Percentiles rank a stretch among this genome's conserved stretches.
Evolutionary conservation across 2,797 vertebrate genomes (phyloP).

Genomic region (Typhlichthys eigenmanni): DNA sequence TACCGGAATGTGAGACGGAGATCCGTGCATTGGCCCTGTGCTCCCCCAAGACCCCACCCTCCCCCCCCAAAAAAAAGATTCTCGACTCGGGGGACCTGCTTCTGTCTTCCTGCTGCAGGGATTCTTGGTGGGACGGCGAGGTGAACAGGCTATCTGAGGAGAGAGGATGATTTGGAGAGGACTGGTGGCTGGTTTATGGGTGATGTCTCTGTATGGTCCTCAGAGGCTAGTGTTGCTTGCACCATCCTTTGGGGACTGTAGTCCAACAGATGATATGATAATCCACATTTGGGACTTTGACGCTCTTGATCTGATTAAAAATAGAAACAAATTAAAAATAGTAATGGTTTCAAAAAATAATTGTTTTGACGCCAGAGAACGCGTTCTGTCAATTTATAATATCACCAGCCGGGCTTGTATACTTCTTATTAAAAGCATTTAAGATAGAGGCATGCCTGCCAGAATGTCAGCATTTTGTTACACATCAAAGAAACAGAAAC

Average conservation of each 20-base stretch:
- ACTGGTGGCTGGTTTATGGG: conserved; percentile 53
- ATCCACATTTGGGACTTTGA: conserved; percentile 72
- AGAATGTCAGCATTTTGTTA: background rate
- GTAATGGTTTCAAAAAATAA: conserved; percentile 1
- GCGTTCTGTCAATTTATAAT: background rate
- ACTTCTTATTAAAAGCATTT: background rate
- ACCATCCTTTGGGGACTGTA: conserved; percentile 75
- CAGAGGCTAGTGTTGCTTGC: conserved; percentile 47
- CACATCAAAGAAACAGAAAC: background rate
- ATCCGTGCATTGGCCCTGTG: conserved; percentile 73
- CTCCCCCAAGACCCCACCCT: conserved; percentile 61
- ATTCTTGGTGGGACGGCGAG: conserved; percentile 24
- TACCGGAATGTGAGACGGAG: conserved; percentile 88
- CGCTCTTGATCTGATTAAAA: conserved; percentile 65
- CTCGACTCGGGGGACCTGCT: conserved; percentile 64
- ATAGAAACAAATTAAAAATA: conserved; percentile 28
- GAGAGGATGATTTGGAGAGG: conserved; percentile 55
- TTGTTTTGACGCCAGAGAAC: conserved; percentile 10
- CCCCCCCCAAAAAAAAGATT: conserved; percentile 76
- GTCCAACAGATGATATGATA: conserved; percentile 68
- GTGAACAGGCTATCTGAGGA: conserved; percentile 12
- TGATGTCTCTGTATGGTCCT: conserved; percentile 71
- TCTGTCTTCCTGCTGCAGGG: conserved; percentile 50
- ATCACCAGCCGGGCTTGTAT: background rate
- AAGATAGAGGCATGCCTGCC: too few species aligned